phyloP scores from a whole-genome alignment of 2,888 invertebrate species.

The Busseola fusca region DNA sequence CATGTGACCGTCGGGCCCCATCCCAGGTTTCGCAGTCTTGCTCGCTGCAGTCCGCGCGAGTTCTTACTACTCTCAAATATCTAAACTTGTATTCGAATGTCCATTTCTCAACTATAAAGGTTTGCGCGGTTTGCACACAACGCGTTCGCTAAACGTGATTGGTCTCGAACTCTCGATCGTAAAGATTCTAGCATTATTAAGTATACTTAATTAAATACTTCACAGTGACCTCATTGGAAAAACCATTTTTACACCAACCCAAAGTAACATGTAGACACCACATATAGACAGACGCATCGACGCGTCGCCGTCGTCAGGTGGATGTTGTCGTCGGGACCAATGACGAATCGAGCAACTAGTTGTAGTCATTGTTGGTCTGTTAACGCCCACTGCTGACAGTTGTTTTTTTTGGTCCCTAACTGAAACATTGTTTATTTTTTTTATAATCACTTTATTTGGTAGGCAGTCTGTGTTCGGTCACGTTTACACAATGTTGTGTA shows the following conservation, averaged over 20 bases:
- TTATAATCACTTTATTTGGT: no score
- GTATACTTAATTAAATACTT: neutral
- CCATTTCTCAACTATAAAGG: conserved; percentile 30
- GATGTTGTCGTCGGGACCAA: neutral
- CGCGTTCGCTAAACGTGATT: neutral
- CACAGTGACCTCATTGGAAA: neutral
- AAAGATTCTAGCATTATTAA: neutral
- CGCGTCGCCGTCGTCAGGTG: neutral
- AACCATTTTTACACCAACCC: neutral
- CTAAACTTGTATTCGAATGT: conserved; percentile 22
- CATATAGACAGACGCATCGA: neutral
- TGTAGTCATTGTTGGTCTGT: neutral
- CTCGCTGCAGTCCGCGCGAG: neutral
- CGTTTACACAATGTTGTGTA: neutral
- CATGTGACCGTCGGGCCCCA: conserved; percentile 17
- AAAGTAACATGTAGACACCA: no score
- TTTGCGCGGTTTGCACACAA: neutral
- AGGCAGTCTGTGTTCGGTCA: neutral
- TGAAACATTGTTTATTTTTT: neutral
- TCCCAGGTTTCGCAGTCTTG: conserved; percentile 8
- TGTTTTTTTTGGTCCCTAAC: neutral
- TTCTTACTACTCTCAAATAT: neutral
- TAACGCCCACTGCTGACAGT: neutral
- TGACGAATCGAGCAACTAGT: neutral
- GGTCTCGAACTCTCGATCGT: neutral